Percentiles rank a stretch among this genome's conserved stretches.
phyloP scores from a whole-genome alignment of 1,140 invertebrate genomes.

The Musca vetustissima region DNA sequence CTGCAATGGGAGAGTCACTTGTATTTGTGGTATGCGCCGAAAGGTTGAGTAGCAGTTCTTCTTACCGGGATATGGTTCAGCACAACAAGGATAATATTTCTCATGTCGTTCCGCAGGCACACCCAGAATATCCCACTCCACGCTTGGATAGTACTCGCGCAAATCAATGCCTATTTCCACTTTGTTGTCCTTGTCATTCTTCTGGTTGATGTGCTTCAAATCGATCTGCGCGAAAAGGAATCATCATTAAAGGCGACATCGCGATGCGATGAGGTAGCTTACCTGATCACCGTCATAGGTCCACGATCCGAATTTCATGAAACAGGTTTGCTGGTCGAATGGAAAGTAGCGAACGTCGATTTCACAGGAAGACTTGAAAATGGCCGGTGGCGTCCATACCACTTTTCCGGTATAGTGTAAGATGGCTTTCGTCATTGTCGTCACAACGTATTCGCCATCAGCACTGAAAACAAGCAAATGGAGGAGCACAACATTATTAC shows the following conservation, averaged over 20 bases:
- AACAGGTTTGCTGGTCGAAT: constrained; percentile 95
- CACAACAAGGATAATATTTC: constrained; percentile 86
- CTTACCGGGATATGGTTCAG: constrained; percentile 81
- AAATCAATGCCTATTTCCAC: constrained; percentile 89
- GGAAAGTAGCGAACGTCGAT: constrained; percentile 96
- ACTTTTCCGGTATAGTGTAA: constrained; percentile 87
- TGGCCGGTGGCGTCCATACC: constrained; percentile 90
- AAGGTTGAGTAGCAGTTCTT: neutral
- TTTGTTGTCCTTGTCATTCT: constrained; percentile 71
- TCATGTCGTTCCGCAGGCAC: constrained; percentile 89
- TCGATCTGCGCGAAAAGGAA: constrained; percentile 69
- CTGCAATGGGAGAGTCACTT: constrained; percentile 58
- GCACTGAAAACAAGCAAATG: constrained; percentile 64
- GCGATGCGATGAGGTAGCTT: constrained; percentile 26
- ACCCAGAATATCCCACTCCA: constrained; percentile 96
- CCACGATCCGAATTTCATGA: constrained; percentile 98
- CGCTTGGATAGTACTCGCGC: constrained; percentile 92
- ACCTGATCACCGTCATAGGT: constrained; percentile 96
- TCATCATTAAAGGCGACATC: neutral
- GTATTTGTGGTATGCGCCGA: too few species aligned
- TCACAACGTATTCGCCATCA: constrained; percentile 97
- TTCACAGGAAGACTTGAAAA: constrained; percentile 98
- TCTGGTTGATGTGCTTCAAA: constrained; percentile 86
- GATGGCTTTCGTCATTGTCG: constrained; percentile 96
- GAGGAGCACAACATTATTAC: neutral